Base-by-base conservation (phyloP, 2,888 invertebrate genomes). In the Allophyes oxyacanthae region DNA sequence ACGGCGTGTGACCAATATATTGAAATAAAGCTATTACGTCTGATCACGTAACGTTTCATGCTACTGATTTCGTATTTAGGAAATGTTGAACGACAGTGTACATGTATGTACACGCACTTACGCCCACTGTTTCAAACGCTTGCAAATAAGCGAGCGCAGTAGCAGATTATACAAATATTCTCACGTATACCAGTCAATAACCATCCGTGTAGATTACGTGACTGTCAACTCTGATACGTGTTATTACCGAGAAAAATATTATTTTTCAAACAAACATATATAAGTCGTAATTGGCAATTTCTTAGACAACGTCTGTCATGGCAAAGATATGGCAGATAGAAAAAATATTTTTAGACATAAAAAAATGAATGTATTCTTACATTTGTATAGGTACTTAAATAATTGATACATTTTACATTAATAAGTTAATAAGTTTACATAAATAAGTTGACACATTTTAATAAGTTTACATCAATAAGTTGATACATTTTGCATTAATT, bases 141-240 rank as follows among this genome's bases (percentile, higher is more conserved):
- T 32, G 51, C 41, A 70, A 67, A 63, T 57, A 60, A 32, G 68
- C 75, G 76, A 78, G 77, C 71, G 56, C 67, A 64, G 78, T 78
- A 77, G 77, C 68, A 67, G 72, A 75, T 77, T 80, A 87, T 84
- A 85, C 85, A 88, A 90, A 92, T 93, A 89, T 83, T 90, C 87
- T 92, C 92, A 93, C 92, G 92, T 91, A 83, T 78, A 75, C 55
- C 82, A 82, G 82, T 77, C 83, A 81, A 83, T 83, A 85, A 83
- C 78, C 83, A 81, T 82, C 82, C 81, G 81, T 74, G 63, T 49
- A 62, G 60, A 68, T 64, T 82, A 92, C 92, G 92, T 92, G 92
- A 88, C 85, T 77, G 75, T 78, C 78, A 76, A 74, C 67, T 59
- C 52, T 43, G 70, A 78, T 81, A 88, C 86, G 86, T 88, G 87